These are phyloP conservation scores for Gallirallus australis DNA, from an alignment of 2,797 vertebrate genomes.

Conservation along the genomic window DNA sequence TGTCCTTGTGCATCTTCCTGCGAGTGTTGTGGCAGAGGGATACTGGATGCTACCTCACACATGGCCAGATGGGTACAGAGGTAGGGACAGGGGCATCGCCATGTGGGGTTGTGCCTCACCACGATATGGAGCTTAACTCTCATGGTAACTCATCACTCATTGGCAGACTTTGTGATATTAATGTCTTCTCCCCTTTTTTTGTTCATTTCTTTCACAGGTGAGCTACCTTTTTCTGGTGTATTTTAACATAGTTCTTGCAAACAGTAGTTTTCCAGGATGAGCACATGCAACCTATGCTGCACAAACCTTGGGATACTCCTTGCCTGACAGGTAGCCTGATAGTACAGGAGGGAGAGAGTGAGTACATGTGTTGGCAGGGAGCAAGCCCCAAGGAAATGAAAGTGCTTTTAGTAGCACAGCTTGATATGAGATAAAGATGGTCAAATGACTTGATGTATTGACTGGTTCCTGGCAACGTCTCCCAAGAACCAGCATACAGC, in stretches of 20 bases:
- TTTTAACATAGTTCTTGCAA: neutral
- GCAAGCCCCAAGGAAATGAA: neutral
- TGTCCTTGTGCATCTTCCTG: neutral
- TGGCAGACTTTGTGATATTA: neutral
- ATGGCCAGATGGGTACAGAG: neutral
- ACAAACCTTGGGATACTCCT: neutral
- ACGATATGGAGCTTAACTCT: neutral
- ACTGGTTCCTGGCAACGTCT: neutral
- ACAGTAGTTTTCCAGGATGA: neutral
- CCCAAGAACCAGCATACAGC: neutral
- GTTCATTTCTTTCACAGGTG: neutral
- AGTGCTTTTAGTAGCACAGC: neutral
- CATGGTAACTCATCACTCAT: neutral
- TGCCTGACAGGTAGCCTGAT: neutral
- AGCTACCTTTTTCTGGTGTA: neutral
- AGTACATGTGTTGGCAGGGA: neutral
- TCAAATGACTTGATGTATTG: neutral
- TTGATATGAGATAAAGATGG: neutral
- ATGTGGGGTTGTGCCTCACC: accelerated
- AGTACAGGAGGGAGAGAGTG: neutral
- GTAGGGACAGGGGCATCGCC: neutral
- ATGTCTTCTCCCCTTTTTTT: neutral
- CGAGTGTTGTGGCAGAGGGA: accelerated
- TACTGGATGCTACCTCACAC: accelerated
- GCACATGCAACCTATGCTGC: neutral